These are phyloP conservation scores for Bradypodion ventrale DNA, from an alignment of 2,797 vertebrate species.

Conservation along the genomic window DNA sequence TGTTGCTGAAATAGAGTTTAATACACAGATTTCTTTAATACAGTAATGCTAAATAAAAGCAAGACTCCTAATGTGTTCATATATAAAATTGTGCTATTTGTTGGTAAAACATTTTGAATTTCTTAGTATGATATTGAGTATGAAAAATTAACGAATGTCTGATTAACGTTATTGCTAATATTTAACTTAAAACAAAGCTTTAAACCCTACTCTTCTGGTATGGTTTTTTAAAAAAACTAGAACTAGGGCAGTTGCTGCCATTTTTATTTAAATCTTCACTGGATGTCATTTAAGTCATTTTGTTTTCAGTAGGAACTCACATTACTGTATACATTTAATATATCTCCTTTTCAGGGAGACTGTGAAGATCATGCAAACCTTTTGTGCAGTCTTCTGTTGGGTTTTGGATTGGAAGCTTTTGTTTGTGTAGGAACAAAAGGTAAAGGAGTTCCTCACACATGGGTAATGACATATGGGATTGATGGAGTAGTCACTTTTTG, in stretches of 20 bases:
- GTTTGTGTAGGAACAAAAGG: slow-evolving; percentile 95
- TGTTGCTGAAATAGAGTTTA: not conserved
- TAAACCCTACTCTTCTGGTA: not conserved
- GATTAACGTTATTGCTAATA: too few relatives aligned
- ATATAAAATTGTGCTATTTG: too few relatives aligned
- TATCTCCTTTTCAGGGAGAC: slow-evolving; percentile 84
- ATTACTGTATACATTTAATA: slow-evolving; percentile 12
- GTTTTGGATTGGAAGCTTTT: slow-evolving; percentile 93
- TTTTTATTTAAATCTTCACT: not conserved
- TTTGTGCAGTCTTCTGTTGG: slow-evolving; percentile 93
- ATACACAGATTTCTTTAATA: not conserved
- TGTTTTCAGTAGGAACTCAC: not conserved
- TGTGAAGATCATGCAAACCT: slow-evolving; percentile 96
- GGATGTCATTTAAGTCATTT: not conserved
- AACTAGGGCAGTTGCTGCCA: not conserved
- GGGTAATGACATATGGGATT: slow-evolving; percentile 93
- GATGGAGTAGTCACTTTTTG: slow-evolving; percentile 92
- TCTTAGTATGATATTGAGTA: too few relatives aligned
- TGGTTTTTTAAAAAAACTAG: not conserved
- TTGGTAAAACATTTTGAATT: too few relatives aligned
- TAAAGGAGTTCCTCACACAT: slow-evolving; percentile 87
- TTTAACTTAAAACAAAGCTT: not conserved
- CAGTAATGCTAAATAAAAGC: too few relatives aligned
- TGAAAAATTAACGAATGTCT: too few relatives aligned
- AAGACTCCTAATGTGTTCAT: too few relatives aligned